Conservation (phyloP, 2,888 invertebrate genomes). For the Panzeria rudis region DNA sequence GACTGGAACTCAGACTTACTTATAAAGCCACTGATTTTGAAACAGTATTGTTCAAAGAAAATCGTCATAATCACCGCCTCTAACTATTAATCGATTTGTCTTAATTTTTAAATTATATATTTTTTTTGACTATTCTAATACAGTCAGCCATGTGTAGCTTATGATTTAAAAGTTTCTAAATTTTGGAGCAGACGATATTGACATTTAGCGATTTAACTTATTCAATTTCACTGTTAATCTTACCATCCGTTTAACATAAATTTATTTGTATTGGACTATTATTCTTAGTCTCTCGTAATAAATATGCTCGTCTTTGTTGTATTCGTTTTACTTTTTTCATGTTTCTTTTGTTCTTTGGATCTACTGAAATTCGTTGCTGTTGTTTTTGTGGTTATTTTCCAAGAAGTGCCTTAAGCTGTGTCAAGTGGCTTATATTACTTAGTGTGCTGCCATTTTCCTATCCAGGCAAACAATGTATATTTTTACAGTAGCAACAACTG, state of each 20-base stretch:
- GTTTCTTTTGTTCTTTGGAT: not conserved
- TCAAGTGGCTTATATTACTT: constrained; percentile 59
- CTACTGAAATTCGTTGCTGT: constrained; percentile 20
- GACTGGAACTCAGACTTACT: too few relatives aligned
- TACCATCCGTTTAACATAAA: not conserved
- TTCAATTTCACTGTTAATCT: not conserved
- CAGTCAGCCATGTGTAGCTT: too few relatives aligned
- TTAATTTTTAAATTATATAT: too few relatives aligned
- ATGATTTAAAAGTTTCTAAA: too few relatives aligned
- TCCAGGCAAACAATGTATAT: too few relatives aligned
- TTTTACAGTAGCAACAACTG: not conserved
- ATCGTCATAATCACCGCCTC: too few relatives aligned
- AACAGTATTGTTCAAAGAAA: too few relatives aligned
- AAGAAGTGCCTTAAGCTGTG: constrained; percentile 54
- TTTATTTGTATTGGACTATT: constrained; percentile 41
- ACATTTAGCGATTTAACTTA: not conserved
- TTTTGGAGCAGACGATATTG: too few relatives aligned
- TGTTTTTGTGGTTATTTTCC: constrained; percentile 41
- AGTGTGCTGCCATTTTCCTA: constrained; percentile 32
- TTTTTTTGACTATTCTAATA: too few relatives aligned
- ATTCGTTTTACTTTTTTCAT: constrained; percentile 8
- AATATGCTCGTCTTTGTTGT: constrained; percentile 32
- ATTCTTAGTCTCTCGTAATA: constrained; percentile 54
- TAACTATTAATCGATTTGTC: too few relatives aligned
- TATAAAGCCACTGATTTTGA: too few relatives aligned